These are phyloP conservation scores for Malthinus seriepunctatus DNA, from an alignment of 2,888 invertebrate genomes.

Conservation along the genomic window DNA sequence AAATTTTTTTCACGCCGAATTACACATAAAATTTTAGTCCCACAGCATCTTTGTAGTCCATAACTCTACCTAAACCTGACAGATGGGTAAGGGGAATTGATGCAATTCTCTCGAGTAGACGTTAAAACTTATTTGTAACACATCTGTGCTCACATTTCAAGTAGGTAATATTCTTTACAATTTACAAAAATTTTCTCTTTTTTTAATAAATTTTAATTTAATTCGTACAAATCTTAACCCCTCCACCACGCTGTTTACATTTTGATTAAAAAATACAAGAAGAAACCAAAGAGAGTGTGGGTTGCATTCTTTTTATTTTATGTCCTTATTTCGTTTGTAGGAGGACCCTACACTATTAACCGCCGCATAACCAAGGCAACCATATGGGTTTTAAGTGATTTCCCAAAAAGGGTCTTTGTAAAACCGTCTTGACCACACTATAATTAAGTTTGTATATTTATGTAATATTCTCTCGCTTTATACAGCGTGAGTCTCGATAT, in stretches of 20 bases:
- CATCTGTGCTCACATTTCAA: constrained; percentile 22
- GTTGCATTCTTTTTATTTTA: background rate
- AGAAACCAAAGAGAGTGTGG: no score
- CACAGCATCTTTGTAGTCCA: constrained; percentile 11
- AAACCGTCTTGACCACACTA: constrained; percentile 23
- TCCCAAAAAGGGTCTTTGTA: constrained; percentile 15
- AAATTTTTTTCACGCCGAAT: background rate
- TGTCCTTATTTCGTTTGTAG: constrained; percentile 6
- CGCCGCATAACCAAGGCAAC: no score
- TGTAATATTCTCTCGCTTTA: no score
- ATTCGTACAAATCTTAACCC: no score
- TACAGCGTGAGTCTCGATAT: no score
- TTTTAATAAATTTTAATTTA: constrained; percentile 16
- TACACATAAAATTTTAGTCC: constrained; percentile 12
- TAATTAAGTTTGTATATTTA: constrained; percentile 25
- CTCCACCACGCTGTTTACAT: no score
- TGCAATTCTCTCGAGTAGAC: constrained; percentile 19
- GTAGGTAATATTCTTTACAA: background rate
- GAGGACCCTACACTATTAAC: constrained; percentile 7
- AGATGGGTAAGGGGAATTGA: constrained; percentile 20
- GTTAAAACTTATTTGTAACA: constrained; percentile 27
- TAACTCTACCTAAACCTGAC: constrained; percentile 17
- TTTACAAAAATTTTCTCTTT: constrained; percentile 8
- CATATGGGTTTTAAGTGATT: no score
- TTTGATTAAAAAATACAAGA: no score